Evolutionary conservation across 2,888 invertebrate genomes (phyloP).

Genomic region (Callosobruchus maculatus): DNA sequence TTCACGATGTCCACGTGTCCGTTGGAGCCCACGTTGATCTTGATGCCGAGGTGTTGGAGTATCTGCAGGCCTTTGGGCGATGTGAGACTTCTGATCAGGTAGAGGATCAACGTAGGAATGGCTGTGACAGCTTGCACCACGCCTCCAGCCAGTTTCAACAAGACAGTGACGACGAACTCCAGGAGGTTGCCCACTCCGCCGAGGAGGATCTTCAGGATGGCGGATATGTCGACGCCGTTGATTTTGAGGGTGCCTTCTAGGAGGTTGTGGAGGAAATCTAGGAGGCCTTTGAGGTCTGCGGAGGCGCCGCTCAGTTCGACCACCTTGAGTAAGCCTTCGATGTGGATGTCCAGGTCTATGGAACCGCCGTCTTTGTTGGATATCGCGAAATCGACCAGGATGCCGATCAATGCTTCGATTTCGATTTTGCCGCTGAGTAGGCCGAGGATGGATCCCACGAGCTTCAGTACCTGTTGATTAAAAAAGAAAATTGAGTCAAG

Average conservation of each 20-base stretch:
- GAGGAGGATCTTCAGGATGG: slow-evolving; percentile 11
- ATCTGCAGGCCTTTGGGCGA: slow-evolving; percentile 12
- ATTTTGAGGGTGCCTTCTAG: slow-evolving; percentile 11
- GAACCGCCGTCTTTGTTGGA: background rate
- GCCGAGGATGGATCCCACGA: slow-evolving; percentile 7
- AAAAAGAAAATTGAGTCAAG: too few species aligned
- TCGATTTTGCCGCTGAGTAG: slow-evolving; percentile 9
- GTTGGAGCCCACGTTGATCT: slow-evolving; percentile 1
- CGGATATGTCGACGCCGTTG: slow-evolving; percentile 15
- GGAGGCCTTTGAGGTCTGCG: slow-evolving; percentile 6
- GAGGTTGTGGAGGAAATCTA: slow-evolving; percentile 10
- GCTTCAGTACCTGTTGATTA: background rate
- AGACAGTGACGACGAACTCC: slow-evolving; percentile 12
- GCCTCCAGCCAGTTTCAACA: slow-evolving; percentile 8
- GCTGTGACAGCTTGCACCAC: slow-evolving; percentile 11
- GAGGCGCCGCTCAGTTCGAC: slow-evolving; percentile 6
- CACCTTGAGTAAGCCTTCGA: slow-evolving; percentile 13
- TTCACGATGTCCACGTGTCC: slow-evolving; percentile 3
- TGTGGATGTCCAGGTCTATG: slow-evolving; percentile 9
- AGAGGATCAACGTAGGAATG: slow-evolving; percentile 13
- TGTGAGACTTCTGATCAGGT: slow-evolving; percentile 13
- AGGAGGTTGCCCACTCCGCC: slow-evolving; percentile 4
- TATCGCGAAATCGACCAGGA: slow-evolving; percentile 13
- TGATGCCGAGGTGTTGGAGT: slow-evolving; percentile 12
- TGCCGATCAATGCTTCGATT: slow-evolving; percentile 14